Evolutionary conservation across 1,140 invertebrate genomes (phyloP), one percentile per base, ranked within the genome.

Genomic region (Drosophila ercepeae): DNA sequence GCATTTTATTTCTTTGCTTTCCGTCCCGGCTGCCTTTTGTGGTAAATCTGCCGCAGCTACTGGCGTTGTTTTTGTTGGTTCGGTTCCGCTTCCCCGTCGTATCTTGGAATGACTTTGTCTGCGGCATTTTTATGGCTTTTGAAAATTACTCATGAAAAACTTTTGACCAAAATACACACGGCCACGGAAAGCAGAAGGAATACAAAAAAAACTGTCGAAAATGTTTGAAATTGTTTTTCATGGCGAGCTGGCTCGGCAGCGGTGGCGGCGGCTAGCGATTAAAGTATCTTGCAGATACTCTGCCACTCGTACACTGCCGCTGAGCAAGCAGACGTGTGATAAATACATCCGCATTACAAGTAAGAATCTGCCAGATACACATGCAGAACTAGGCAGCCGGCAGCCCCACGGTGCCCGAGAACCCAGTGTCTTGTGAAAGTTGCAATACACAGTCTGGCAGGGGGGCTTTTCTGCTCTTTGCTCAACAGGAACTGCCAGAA

Each of bases 291-390:
- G 57, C 72, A 81, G 81, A 83, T 86, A 74, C 65, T 32, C 29
- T 11, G 29, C 70, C 44, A 9, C 39, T 53, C 29, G 67, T 41
- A 19, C 48, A 27, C 46, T 36, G 46, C 52, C 29, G 16, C 27
- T 34, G 45, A 29, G 71, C 58, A 50, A 57, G 71, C 79, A 81
- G 79, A 79, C 82, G 81, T 86, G 82, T 81, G 82, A 84, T 84
- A 84, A 84, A 86, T 84, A 79, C 81, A 86, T 84, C 81, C 81
- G 81, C 81, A 84, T 84, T 86, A 81, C 72, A 58, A 67, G 57
- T 74, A 67, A 68, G 61, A 86, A 84, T 79, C 79, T 86, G 81
- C 76, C 74, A 83, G 81, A 86, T 75, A 79, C 79, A 60, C 77
- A 68, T 71, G 41, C 55, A 65, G 82, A 86, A 79, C 60, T 64